Percentiles rank a stretch among this genome's conserved stretches.
Conservation (phyloP, 64 coral and sea anemone species). For the Pocillopora verrucosa region DNA sequence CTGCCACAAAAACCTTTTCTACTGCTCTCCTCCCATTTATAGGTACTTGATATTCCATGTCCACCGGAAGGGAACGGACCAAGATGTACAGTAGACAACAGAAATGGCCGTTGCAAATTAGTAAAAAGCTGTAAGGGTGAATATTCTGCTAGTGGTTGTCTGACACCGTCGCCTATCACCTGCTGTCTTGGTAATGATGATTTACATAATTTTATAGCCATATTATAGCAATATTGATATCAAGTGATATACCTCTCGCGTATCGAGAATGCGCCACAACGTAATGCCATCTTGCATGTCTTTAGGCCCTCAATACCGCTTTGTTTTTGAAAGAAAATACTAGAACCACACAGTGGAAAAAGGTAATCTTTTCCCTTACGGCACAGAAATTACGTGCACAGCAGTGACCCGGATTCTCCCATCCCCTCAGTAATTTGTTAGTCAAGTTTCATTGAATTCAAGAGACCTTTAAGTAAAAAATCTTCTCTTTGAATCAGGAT, state of each 20-base stretch:
- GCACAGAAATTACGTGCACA: too few species aligned
- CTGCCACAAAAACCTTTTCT: background rate
- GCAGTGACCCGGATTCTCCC: too few species aligned
- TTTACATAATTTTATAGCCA: background rate
- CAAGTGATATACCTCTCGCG: too few species aligned
- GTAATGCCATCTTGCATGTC: background rate
- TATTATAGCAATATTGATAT: background rate
- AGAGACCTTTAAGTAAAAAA: background rate
- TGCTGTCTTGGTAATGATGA: conserved; percentile 51
- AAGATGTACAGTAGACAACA: conserved; percentile 2
- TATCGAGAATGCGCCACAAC: background rate
- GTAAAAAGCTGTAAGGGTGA: conserved; percentile 24
- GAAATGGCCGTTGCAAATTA: conserved; percentile 36
- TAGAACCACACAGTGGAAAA: too few species aligned
- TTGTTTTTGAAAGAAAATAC: too few species aligned
- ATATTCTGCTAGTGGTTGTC: conserved; percentile 4
- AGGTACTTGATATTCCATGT: conserved; percentile 38
- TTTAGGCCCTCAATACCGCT: too few species aligned
- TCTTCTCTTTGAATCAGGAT: background rate
- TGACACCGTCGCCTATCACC: conserved; percentile 3
- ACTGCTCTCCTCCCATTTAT: background rate
- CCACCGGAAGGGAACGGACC: conserved; percentile 34
- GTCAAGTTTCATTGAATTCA: background rate
- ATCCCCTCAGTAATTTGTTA: too few species aligned
- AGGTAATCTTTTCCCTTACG: too few species aligned